A percentile compares a stretch with the other conserved stretches of the same genome.
Evolutionary conservation across 2,113 vertebrate genomes (phyloP).

Genomic region (Rhabdornis inornatus): DNA sequence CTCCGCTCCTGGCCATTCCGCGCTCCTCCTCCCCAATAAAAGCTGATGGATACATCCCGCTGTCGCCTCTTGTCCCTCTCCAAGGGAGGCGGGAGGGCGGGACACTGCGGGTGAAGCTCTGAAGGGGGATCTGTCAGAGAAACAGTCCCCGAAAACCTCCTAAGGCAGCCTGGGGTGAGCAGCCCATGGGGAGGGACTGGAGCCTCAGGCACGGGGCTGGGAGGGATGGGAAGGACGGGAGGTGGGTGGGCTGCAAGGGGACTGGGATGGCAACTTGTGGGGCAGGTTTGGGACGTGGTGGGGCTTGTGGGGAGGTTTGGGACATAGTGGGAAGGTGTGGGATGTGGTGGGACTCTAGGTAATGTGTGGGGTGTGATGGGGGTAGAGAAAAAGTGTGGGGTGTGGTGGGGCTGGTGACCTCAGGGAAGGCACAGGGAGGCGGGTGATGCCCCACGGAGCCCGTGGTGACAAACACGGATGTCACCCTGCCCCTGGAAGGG

Average conservation of each 20-base stretch:
- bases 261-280: background rate
- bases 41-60: background rate
- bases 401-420: background rate
- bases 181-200: background rate
- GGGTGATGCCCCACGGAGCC: rapidly evolving
- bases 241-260: background rate
- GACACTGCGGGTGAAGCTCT: background rate
- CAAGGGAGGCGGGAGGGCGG: too few species aligned
- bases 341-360: too few species aligned
- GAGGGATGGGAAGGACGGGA: background rate
- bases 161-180: background rate
- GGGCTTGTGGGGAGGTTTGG: background rate
- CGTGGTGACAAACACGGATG: rapidly evolving
- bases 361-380: background rate
- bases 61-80: background rate
- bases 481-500: background rate
- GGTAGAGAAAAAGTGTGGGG: background rate
- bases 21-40: background rate
- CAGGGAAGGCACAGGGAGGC: rapidly evolving
- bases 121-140: too few species aligned
- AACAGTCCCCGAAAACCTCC: background rate
- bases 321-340: background rate
- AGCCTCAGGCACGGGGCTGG: background rate
- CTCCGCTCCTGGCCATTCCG: background rate
- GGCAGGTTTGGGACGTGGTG: too few species aligned